Percentiles rank a stretch among this genome's conserved stretches.
These are phyloP conservation scores for Pseudorectes ferrugineus DNA, from an alignment of 2,113 vertebrate genomes.

Conservation along the genomic window DNA sequence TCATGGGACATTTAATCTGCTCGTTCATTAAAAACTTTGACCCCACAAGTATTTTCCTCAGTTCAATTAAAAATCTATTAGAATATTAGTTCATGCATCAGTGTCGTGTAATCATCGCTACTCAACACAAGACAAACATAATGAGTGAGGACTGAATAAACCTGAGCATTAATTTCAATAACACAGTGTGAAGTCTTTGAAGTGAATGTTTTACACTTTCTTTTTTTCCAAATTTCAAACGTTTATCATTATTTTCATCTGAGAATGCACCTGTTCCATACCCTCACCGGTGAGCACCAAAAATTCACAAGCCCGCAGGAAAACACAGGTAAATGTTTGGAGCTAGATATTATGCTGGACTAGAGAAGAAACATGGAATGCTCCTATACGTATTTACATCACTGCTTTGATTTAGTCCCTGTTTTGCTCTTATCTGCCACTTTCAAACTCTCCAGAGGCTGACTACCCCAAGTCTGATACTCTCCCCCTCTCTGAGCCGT, in stretches of 20 bases:
- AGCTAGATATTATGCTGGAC: neutral
- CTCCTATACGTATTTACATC: neutral
- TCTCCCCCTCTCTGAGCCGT: neutral
- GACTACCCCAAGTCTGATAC: neutral
- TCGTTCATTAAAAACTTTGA: constrained; percentile 65
- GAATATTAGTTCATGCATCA: constrained; percentile 21
- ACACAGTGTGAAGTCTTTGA: neutral
- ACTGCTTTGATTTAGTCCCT: neutral
- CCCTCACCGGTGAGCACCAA: rapidly evolving
- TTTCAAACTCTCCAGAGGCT: neutral
- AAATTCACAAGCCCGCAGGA: neutral
- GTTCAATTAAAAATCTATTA: constrained; percentile 54
- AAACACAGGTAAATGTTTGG: neutral
- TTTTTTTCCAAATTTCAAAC: neutral
- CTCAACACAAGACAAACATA: neutral
- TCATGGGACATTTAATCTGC: constrained; percentile 51
- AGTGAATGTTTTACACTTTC: neutral
- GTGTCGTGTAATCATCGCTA: neutral
- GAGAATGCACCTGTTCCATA: rapidly evolving
- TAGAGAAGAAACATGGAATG: neutral
- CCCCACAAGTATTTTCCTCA: constrained; percentile 15
- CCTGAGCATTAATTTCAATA: neutral
- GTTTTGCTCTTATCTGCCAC: neutral
- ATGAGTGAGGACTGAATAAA: neutral
- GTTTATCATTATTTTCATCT: neutral